phyloP scores from a whole-genome alignment of 2,797 vertebrate genomes.

The Alcedo atthis region DNA sequence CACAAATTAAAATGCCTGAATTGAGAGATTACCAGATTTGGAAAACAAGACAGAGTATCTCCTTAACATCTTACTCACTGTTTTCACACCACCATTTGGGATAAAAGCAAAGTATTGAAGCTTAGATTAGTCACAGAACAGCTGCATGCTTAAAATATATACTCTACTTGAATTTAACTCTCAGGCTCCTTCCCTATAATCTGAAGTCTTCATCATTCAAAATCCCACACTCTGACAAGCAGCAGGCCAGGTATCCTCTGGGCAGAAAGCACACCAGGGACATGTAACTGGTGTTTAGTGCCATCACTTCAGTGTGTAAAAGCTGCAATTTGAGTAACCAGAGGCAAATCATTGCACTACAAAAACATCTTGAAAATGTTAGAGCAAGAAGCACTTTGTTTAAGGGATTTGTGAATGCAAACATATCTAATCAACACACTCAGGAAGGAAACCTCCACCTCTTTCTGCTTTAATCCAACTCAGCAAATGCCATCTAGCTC shows the following conservation, averaged over 20 bases:
- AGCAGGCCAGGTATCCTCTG: not conserved
- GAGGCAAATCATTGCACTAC: not conserved
- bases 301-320: not conserved
- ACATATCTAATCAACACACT: not conserved
- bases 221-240: not conserved
- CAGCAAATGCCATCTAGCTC: not conserved
- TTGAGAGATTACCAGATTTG: not conserved
- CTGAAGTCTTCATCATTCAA: not conserved
- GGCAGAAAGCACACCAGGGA: not conserved
- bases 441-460: not conserved
- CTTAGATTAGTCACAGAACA: constrained; percentile 18
- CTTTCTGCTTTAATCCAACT: not conserved
- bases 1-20: not conserved
- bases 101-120: constrained; percentile 31
- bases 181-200: not conserved
- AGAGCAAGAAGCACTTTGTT: not conserved
- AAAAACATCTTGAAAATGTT: not conserved
- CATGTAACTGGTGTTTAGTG: not conserved
- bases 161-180: not conserved
- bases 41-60: not conserved
- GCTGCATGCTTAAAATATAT: not conserved
- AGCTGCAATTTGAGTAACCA: not conserved
- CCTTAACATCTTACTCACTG: constrained; percentile 24
- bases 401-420: not conserved
- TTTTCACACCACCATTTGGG: not conserved